Evolutionary conservation across 2,888 invertebrate species (phyloP).

Genomic region (Atrina japonica): DNA sequence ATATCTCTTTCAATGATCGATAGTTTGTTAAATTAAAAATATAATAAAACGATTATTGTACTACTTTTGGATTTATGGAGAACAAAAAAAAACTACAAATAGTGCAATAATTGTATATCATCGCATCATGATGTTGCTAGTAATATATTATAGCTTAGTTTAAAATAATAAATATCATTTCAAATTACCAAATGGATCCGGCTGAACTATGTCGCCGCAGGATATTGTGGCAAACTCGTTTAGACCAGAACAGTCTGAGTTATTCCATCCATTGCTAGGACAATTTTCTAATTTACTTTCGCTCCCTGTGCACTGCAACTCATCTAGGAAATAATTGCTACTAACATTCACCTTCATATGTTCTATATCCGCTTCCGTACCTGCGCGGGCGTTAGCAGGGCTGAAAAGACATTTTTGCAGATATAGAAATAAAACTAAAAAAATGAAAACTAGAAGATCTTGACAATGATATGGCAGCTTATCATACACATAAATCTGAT

Average conservation of each 20-base stretch:
- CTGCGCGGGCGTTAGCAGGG: conserved; percentile 50
- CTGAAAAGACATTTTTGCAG: conserved; percentile 50
- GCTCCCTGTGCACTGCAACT: conserved; percentile 67
- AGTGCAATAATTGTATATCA: too few species aligned
- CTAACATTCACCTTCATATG: conserved; percentile 48
- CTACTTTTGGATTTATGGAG: too few species aligned
- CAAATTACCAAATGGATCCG: conserved; percentile 38
- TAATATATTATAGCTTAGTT: background rate
- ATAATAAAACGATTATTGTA: too few species aligned
- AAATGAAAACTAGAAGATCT: too few species aligned
- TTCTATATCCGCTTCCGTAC: conserved; percentile 39
- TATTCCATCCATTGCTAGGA: conserved; percentile 49
- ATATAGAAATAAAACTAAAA: too few species aligned
- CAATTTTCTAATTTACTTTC: conserved; percentile 68
- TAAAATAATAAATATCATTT: background rate
- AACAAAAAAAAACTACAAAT: too few species aligned
- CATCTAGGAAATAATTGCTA: conserved; percentile 54
- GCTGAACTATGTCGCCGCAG: conserved; percentile 52
- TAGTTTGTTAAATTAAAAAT: too few species aligned
- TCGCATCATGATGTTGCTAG: too few species aligned
- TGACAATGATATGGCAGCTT: background rate
- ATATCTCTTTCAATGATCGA: too few species aligned
- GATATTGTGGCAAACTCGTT: conserved; percentile 70
- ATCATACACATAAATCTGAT: too few species aligned
- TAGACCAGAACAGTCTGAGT: conserved; percentile 56